Conservation (phyloP, 2,113 vertebrate species). For the Romanogobio albipinnatus region DNA sequence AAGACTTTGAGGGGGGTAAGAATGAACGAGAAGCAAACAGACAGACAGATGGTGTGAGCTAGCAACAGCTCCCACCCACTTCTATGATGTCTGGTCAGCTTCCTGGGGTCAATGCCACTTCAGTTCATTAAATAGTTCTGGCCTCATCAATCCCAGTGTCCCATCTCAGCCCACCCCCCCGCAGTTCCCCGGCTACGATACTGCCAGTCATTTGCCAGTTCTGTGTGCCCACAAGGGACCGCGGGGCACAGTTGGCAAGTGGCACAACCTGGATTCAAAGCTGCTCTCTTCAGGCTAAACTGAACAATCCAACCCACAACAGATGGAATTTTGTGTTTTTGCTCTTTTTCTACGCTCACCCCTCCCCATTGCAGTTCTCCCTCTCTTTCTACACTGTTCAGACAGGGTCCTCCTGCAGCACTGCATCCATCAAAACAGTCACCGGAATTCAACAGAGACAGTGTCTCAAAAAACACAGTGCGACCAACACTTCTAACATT, state of each 20-base stretch:
- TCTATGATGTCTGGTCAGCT: conserved; percentile 45
- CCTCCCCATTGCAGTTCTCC: conserved; percentile 25
- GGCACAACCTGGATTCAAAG: conserved; percentile 76
- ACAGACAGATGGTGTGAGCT: conserved; percentile 41
- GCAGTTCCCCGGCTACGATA: conserved; percentile 54
- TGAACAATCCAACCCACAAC: conserved; percentile 73
- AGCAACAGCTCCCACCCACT: conserved; percentile 36
- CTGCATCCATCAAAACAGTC: not conserved
- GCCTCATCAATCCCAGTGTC: conserved; percentile 47
- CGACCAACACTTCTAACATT: not conserved
- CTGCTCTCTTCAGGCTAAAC: conserved; percentile 75
- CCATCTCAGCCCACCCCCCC: conserved; percentile 53
- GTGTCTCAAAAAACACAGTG: not conserved
- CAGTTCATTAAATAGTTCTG: conserved; percentile 46
- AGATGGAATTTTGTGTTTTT: conserved; percentile 78
- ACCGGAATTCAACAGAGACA: not conserved
- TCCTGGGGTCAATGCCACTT: conserved; percentile 40
- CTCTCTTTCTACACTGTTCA: not conserved
- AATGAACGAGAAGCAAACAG: not conserved
- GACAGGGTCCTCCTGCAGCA: conserved; percentile 5
- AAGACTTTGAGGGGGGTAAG: not conserved
- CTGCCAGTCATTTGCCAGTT: conserved; percentile 62
- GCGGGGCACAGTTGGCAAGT: conserved; percentile 74
- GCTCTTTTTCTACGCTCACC: conserved; percentile 53
- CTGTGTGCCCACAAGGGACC: conserved; percentile 68